Percentiles rank a stretch among this genome's conserved stretches.
These are phyloP conservation scores for Hypothenemus hampei DNA, from an alignment of 1,140 invertebrate genomes.

Conservation along the genomic window DNA sequence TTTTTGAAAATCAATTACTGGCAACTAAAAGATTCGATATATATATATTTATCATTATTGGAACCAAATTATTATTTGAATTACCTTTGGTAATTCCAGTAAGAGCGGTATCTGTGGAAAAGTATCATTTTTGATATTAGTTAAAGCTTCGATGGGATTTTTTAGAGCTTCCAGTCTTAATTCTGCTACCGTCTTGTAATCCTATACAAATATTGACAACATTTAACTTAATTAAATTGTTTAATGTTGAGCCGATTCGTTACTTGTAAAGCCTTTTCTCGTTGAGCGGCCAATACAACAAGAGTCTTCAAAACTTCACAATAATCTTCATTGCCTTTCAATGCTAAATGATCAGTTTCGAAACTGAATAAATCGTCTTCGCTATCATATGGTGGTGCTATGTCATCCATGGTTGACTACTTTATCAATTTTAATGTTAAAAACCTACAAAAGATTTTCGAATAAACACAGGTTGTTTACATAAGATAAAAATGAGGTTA, in stretches of 20 bases:
- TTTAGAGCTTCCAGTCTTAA: conserved; percentile 62
- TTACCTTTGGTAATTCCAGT: conserved; percentile 58
- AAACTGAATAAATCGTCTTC: conserved; percentile 72
- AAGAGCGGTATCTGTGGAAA: conserved; percentile 62
- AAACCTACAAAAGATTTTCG: too few relatives aligned
- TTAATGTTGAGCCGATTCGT: too few relatives aligned
- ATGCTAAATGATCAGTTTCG: conserved; percentile 82
- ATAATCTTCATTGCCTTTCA: conserved; percentile 82
- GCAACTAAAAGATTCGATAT: conserved; percentile 49
- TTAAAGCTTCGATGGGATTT: conserved; percentile 68
- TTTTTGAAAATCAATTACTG: conserved; percentile 71
- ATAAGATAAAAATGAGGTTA: too few relatives aligned
- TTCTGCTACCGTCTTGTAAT: conserved; percentile 67
- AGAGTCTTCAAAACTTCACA: conserved; percentile 71
- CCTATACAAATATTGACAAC: too few relatives aligned
- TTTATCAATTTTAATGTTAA: not conserved
- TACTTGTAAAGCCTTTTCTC: conserved; percentile 59
- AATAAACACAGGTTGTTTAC: too few relatives aligned
- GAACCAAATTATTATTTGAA: conserved; percentile 11
- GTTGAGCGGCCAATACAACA: conserved; percentile 72
- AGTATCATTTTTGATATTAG: conserved; percentile 63
- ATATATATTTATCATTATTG: not conserved
- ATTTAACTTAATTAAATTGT: too few relatives aligned
- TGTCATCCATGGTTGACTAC: conserved; percentile 12
- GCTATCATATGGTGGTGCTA: conserved; percentile 4